Evolutionary conservation across 2,888 invertebrate species (phyloP), one percentile per base, ranked within the genome.

Genomic region (Volucella bombylans): DNA sequence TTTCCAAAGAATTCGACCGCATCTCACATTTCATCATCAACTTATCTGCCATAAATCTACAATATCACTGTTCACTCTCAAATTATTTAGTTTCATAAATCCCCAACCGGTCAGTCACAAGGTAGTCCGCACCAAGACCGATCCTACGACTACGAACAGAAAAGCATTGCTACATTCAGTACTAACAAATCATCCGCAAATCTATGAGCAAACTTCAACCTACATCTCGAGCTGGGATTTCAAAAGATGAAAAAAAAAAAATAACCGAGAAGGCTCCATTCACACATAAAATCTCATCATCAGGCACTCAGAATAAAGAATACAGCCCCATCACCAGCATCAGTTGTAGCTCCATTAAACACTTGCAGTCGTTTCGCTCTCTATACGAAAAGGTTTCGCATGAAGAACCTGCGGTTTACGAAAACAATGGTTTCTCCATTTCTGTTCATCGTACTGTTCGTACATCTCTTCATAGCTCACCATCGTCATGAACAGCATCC

Each of bases 281-380:
- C 61, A 55, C 54, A 52, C 18, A 45, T 57, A 54, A 69, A 52
- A 59, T 41, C 31, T 6, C 6, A 31, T 73, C 74, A 65, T 74
- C 61, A 41, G 54, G 72, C 41, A 62, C 43, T 52, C 54, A 43
- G 52, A 57, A 59, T 54, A 69, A 38, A 54, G 31, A 55, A 31
- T 61, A 65, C 14, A 67, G 4, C n/a, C 39, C 49, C 23, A 23
- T 45, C 39, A 61, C 62, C 57, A 54, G 62, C 72, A 67, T 62
- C 57, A 54, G 62, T 67, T 74, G 59, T 68, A 47, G 82, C 52
- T 83, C 79, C 83, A 83, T 83, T 83, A 83, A 79, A 83, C 83
- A 80, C 83, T 83, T 83, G 74, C 74, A 74, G 45, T 11, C 69
- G n/a, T 15, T 31, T 23, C 12, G 50, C 3, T 18, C 18, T 1